Percentiles rank a stretch among this genome's conserved stretches.
Evolutionary conservation across 64 coral and sea anemone species (phyloP).

Genomic region (Exaiptasia diaphana): DNA sequence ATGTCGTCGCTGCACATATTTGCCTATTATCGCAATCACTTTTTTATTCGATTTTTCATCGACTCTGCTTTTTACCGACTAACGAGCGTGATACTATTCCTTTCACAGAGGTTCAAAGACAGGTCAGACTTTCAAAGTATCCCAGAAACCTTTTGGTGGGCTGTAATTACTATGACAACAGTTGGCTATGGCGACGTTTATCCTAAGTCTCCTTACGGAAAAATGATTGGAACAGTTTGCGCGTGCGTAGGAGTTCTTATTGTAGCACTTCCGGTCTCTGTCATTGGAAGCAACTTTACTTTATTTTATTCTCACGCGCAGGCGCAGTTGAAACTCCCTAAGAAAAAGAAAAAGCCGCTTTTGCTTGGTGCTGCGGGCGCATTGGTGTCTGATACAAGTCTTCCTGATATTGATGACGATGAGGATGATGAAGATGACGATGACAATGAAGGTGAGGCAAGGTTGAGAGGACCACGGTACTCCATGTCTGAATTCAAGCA

Average conservation of each 20-base stretch:
- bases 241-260: constrained; percentile 92
- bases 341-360: constrained; percentile 87
- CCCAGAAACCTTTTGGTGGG: constrained; percentile 96
- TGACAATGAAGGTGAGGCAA: not conserved
- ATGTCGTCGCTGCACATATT: too few species aligned
- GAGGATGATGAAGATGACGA: not conserved
- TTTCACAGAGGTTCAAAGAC: not conserved
- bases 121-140: constrained; percentile 58
- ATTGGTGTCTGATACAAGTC: constrained; percentile 73
- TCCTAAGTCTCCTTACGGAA: constrained; percentile 68
- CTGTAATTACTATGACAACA: constrained; percentile 99
- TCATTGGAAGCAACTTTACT: constrained; percentile 98
- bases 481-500: constrained; percentile 26
- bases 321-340: constrained; percentile 89
- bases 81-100: not conserved
- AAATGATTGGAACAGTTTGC: constrained; percentile 85
- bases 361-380: constrained; percentile 89
- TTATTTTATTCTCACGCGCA: constrained; percentile 98
- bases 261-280: constrained; percentile 94
- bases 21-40: too few species aligned
- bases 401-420: constrained; percentile 63
- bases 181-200: constrained; percentile 92
- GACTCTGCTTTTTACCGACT: too few species aligned
- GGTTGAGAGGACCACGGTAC: constrained; percentile 14
- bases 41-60: too few species aligned